Conservation (phyloP, 2,797 vertebrate species). For the Thaleichthys pacificus region DNA sequence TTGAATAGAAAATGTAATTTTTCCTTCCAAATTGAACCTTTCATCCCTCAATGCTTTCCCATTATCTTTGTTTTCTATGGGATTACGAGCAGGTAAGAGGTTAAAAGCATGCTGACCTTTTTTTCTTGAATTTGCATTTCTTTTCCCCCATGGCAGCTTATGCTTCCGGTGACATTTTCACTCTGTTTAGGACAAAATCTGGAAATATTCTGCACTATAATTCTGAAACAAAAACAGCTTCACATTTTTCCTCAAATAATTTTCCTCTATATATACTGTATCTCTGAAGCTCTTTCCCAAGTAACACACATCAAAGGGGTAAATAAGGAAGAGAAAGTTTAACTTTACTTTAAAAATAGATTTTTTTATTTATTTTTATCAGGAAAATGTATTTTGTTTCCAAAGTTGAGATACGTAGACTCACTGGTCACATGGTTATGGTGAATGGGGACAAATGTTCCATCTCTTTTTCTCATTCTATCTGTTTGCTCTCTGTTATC, state of each 20-base stretch:
- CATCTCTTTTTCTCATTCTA: not conserved
- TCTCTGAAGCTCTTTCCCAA: too few species aligned
- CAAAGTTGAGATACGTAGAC: too few species aligned
- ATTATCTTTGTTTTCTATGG: not conserved
- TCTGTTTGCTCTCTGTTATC: too few species aligned
- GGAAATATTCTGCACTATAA: conserved; percentile 6
- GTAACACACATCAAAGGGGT: too few species aligned
- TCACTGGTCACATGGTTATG: too few species aligned
- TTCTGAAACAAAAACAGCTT: not conserved
- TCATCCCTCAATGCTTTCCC: not conserved
- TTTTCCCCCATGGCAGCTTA: conserved; percentile 6
- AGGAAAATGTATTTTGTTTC: too few species aligned
- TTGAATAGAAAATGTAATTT: too few species aligned
- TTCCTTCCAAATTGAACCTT: not conserved
- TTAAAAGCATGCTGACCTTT: conserved; percentile 24
- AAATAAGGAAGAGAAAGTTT: too few species aligned
- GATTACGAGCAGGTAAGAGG: conserved; percentile 7
- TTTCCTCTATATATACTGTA: too few species aligned
- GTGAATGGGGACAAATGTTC: not conserved
- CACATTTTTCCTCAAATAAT: too few species aligned
- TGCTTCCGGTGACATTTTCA: conserved; percentile 8
- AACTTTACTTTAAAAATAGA: too few species aligned
- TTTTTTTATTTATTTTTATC: too few species aligned
- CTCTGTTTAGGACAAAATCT: conserved; percentile 16
- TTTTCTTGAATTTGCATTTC: conserved; percentile 27